Evolutionary conservation across 1,140 invertebrate genomes (phyloP).

Genomic region (Pectinophora gossypiella): DNA sequence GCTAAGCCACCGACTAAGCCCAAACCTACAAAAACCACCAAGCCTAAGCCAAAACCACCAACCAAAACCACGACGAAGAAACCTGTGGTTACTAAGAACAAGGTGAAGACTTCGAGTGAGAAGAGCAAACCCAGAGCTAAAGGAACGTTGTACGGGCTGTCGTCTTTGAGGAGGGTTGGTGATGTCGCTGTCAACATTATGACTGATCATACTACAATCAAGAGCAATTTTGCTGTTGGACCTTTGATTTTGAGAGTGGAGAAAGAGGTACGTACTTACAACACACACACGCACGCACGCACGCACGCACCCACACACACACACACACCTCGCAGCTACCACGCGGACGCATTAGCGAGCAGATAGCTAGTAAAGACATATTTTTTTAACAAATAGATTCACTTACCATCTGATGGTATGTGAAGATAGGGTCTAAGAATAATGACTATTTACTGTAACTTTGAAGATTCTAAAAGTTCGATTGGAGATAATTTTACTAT

Average conservation of each 20-base stretch:
- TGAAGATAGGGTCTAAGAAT: too few species aligned
- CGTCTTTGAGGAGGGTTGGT: slow-evolving; percentile 83
- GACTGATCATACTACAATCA: slow-evolving; percentile 86
- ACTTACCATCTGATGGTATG: too few species aligned
- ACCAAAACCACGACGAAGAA: slow-evolving; percentile 55
- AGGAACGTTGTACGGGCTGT: slow-evolving; percentile 86
- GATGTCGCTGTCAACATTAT: slow-evolving; percentile 87
- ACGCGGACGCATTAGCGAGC: too few species aligned
- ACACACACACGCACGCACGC: too few species aligned
- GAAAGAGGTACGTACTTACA: slow-evolving; percentile 80
- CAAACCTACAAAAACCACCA: slow-evolving; percentile 41
- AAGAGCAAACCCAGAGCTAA: slow-evolving; percentile 80
- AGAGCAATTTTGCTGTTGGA: slow-evolving; percentile 86
- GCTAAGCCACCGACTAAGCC: slow-evolving; percentile 31
- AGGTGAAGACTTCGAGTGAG: slow-evolving; percentile 64
- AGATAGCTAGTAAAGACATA: too few species aligned
- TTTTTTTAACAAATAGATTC: too few species aligned
- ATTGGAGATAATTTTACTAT: too few species aligned
- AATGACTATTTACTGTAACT: too few species aligned
- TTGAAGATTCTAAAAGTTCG: too few species aligned
- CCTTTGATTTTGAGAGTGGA: slow-evolving; percentile 87
- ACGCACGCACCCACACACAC: too few species aligned
- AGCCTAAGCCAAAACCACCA: slow-evolving; percentile 53
- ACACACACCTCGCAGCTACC: too few species aligned
- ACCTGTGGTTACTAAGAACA: slow-evolving; percentile 52